Conservation (phyloP, 2,113 vertebrate genomes). For the cat (Felis catus) region DNA sequence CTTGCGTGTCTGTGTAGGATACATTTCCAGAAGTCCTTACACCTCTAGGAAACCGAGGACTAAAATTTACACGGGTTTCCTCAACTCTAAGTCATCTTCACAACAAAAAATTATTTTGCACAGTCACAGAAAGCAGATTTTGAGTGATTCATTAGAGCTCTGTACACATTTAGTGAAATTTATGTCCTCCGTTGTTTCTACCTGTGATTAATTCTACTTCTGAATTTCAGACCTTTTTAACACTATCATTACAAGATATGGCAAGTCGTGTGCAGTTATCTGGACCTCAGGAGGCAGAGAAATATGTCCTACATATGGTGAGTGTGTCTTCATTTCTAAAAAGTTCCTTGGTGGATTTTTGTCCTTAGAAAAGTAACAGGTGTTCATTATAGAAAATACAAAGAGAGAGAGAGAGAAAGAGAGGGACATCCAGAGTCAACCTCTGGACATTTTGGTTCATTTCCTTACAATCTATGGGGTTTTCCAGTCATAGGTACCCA, state of each 20-base stretch:
- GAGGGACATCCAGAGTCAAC: neutral
- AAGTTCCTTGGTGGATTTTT: neutral
- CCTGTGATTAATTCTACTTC: conserved; percentile 28
- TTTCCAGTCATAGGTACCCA: neutral
- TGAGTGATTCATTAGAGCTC: neutral
- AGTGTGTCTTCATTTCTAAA: conserved; percentile 63
- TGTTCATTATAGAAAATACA: neutral
- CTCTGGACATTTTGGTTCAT: neutral
- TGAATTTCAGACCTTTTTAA: conserved; percentile 95
- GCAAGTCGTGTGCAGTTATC: conserved; percentile 98
- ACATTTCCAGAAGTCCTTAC: neutral
- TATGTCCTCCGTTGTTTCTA: neutral
- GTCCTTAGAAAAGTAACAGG: neutral
- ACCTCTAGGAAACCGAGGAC: neutral
- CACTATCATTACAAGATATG: conserved; percentile 99
- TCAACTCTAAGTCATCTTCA: neutral
- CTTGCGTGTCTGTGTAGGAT: neutral
- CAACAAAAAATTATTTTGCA: neutral
- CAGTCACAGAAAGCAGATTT: neutral
- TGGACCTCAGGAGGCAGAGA: conserved; percentile 97
- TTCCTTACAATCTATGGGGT: neutral
- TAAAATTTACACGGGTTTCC: neutral
- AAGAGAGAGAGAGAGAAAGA: neutral
- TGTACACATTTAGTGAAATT: neutral
- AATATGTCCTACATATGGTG: conserved; percentile 99